Percentiles rank a stretch among this genome's conserved stretches.
phyloP scores from a whole-genome alignment of 2,888 invertebrate species.

The Agriopis leucophaearia region DNA sequence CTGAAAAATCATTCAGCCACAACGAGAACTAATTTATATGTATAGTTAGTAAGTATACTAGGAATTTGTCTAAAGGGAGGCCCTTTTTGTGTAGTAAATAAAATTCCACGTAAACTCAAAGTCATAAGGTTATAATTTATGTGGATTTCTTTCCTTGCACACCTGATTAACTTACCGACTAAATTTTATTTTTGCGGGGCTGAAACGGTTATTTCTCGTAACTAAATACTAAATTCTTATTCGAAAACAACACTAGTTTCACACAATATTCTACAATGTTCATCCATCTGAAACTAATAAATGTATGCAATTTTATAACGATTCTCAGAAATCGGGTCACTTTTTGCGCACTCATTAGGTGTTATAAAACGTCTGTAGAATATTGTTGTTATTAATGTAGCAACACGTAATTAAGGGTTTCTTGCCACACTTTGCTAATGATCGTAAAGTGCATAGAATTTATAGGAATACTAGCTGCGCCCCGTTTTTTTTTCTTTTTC shows the following conservation, averaged over 20 bases:
- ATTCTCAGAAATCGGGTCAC: constrained; percentile 28
- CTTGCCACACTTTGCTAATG: constrained; percentile 11
- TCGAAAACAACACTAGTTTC: constrained; percentile 5
- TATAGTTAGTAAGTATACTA: neutral
- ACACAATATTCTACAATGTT: constrained; percentile 7
- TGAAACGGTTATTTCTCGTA: neutral
- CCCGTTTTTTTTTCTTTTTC: no score
- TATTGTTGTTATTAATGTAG: constrained; percentile 13
- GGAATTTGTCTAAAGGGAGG: neutral
- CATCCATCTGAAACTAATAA: neutral
- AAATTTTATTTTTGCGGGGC: neutral
- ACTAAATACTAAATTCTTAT: neutral
- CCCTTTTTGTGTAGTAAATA: neutral
- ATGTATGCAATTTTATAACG: constrained; percentile 3
- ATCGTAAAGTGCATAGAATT: constrained; percentile 5
- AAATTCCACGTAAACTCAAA: neutral
- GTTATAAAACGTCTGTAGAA: constrained; percentile 15
- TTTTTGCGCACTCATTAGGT: constrained; percentile 17
- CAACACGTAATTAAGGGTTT: constrained; percentile 8
- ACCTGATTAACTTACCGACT: neutral
- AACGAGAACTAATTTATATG: neutral
- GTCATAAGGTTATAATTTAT: neutral
- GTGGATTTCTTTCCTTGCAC: neutral
- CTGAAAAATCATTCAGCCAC: constrained; percentile 12
- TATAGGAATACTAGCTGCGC: constrained; percentile 15